A percentile compares a stretch with the other conserved stretches of the same genome.
Conservation (phyloP, 1,140 invertebrate species). For the Lysiphlebus fabarum region DNA sequence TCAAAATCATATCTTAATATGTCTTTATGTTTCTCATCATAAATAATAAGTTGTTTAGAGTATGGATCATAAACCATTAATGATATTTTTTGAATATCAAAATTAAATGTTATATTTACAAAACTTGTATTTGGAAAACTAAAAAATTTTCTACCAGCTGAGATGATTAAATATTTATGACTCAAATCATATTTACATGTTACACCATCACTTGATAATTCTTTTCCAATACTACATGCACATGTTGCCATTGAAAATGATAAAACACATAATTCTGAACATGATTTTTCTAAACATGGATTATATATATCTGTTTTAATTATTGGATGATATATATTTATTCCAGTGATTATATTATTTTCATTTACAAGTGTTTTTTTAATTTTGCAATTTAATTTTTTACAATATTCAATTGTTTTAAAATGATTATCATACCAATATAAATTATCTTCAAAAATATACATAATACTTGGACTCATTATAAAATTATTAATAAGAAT, state of each 20-base stretch:
- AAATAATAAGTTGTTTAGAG: conserved; percentile 35
- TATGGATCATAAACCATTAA: conserved; percentile 42
- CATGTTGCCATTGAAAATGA: conserved; percentile 65
- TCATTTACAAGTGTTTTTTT: conserved; percentile 53
- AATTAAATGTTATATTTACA: too few species aligned
- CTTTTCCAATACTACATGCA: conserved; percentile 74
- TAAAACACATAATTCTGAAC: conserved; percentile 80
- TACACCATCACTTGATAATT: conserved; percentile 52
- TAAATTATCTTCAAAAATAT: conserved; percentile 81
- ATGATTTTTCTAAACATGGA: conserved; percentile 66
- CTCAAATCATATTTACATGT: conserved; percentile 51
- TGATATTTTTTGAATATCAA: too few species aligned
- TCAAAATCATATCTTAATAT: conserved; percentile 45
- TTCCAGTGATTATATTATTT: conserved; percentile 57
- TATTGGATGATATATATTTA: conserved; percentile 68
- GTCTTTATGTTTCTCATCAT: conserved; percentile 23
- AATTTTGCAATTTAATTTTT: conserved; percentile 68
- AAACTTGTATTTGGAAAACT: too few species aligned
- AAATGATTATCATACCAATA: conserved; percentile 83
- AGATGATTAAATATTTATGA: conserved; percentile 36
- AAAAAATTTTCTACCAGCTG: too few species aligned
- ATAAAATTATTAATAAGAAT: conserved; percentile 57
- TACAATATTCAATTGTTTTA: conserved; percentile 62
- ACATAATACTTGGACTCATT: conserved; percentile 77
- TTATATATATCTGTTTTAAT: conserved; percentile 59